Conservation (phyloP, 2,113 vertebrate species). For the Leucopternis melanops region DNA sequence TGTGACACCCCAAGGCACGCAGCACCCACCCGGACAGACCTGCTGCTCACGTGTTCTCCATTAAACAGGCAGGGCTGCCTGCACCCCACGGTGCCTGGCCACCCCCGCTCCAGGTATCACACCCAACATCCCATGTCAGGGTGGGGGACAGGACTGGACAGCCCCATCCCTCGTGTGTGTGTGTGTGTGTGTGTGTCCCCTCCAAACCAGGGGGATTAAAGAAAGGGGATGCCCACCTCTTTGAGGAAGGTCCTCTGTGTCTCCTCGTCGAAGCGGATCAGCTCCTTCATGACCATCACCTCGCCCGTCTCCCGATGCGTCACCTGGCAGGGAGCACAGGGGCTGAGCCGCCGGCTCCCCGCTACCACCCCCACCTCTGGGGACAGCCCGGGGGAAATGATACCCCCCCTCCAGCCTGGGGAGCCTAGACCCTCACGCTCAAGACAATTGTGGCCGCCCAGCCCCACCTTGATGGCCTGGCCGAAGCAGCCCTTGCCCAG, state of each 20-base stretch:
- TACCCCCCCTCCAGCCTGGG: rapidly evolving
- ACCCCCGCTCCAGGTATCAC: neutral
- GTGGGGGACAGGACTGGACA: neutral
- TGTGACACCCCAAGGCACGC: rapidly evolving
- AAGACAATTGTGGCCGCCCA: rapidly evolving
- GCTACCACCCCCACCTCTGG: neutral
- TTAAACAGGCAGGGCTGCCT: neutral
- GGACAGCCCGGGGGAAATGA: neutral
- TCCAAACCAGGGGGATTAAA: neutral
- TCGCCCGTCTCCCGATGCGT: conserved; percentile 92
- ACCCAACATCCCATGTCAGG: neutral
- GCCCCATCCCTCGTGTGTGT: neutral
- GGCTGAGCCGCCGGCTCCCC: neutral
- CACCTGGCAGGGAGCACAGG: conserved; percentile 71
- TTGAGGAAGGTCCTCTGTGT: conserved; percentile 95
- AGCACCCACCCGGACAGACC: neutral
- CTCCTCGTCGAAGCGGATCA: conserved; percentile 95
- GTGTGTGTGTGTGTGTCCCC: neutral
- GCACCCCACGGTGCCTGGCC: rapidly evolving
- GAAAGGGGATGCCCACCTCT: conserved; percentile 73
- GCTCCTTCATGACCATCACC: conserved; percentile 99
- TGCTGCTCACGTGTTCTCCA: rapidly evolving
- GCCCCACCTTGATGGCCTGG: conserved; percentile 92
- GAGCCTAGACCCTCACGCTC: rapidly evolving
- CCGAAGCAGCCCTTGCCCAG: conserved; percentile 94